Evolutionary conservation across 1,140 invertebrate species (phyloP).

Genomic region (Antheraea mylitta): DNA sequence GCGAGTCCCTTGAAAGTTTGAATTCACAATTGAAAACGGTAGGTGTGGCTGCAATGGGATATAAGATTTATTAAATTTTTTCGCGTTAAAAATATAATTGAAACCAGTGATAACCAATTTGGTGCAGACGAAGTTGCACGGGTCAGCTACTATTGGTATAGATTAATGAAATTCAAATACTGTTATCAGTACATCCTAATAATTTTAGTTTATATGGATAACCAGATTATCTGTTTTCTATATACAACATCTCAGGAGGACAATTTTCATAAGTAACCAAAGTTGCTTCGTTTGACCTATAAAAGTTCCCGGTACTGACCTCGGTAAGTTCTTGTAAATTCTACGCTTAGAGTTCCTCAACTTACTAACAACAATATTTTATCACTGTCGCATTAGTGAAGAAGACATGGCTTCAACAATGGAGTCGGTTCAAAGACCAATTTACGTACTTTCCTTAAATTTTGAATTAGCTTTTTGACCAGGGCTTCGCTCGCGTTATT

Average conservation of each 20-base stretch:
- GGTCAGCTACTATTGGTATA: no score
- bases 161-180: background rate
- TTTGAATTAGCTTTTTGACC: no score
- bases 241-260: background rate
- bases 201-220: background rate
- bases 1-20: no score
- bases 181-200: background rate
- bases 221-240: background rate
- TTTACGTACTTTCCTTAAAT: background rate
- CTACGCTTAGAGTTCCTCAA: background rate
- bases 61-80: no score
- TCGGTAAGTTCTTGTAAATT: background rate
- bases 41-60: no score
- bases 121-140: no score
- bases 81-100: no score
- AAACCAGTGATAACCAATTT: no score
- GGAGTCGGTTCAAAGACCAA: background rate
- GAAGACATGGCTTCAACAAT: background rate
- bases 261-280: slow-evolving; percentile 1
- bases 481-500: no score
- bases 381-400: background rate
- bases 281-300: background rate
- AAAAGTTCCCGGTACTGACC: background rate
- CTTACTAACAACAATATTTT: slow-evolving; percentile 3
- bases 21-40: no score